Base-by-base conservation (phyloP, 2,797 vertebrate species). In the Hemibagrus guttatus region DNA sequence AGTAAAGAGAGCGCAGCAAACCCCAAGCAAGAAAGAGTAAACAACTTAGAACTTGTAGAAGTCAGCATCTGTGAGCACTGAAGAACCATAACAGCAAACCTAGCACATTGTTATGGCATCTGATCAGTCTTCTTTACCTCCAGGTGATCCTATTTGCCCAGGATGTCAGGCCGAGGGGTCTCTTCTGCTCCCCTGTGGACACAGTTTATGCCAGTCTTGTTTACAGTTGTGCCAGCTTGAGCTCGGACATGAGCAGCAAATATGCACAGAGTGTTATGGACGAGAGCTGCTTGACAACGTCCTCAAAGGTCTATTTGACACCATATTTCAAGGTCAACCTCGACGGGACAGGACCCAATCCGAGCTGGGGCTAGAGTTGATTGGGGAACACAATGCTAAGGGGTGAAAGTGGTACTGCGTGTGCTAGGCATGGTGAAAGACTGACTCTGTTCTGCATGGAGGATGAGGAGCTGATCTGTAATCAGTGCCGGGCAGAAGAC, bases 121-220 rank as follows among this genome's bases (percentile, higher is more conserved):
- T 64, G 87, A 90, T 56, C 78, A 72, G 28, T 26, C 88, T 12
- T 68, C 84, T 75, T 64, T 74, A 23, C 52, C 86, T 49, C 42
- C 71, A 26, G 64, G 85, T 21, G 66, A 72, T 31, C 59, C 85
- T 26, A 81, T 94, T 11, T 96, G 95, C 16, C 95, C 95, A 0
- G 94, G 95, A 56, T 97, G 96, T 87, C 96, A 96, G 89, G 93
- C 94, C 0, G 92, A 88, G 1, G 94, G 95, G 0, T 93, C 95
- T 1, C 92, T 94, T 83, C 93, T 94, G 0, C 93, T 96, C 0
- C 87, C 94, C 26, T 97, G 96, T 63, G 96, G 96, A 6, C 96
- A 97, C 94, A 95, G 95, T 89, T 95, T 97, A 89, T 97, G 96
- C 89, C 91, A 91, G 42, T 87, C 66, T 13, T 97, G 96, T 42